Evolutionary conservation across 2,113 vertebrate genomes (phyloP).

Genomic region (Laterallus jamaicensis): DNA sequence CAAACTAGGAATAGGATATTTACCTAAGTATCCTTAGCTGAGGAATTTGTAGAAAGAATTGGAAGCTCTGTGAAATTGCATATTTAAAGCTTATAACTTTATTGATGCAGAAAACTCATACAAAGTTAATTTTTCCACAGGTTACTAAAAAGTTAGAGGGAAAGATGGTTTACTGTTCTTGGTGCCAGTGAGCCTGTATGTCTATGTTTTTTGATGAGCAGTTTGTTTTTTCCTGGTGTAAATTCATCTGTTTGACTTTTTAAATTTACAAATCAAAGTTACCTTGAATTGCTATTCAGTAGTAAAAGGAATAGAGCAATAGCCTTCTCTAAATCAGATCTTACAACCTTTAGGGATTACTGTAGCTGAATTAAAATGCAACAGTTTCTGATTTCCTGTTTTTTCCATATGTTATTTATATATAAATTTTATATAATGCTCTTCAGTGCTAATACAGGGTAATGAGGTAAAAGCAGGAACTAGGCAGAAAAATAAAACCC

Average conservation of each 20-base stretch:
- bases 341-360: neutral
- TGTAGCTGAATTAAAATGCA: neutral
- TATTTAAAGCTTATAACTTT: neutral
- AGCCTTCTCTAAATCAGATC: neutral
- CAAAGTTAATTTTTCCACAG: neutral
- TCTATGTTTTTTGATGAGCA: neutral
- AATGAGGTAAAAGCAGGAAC: neutral
- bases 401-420: neutral
- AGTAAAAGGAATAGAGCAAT: neutral
- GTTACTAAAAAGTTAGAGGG: slow-evolving; percentile 10
- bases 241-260: neutral
- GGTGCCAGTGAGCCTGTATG: neutral
- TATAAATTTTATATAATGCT: neutral
- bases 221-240: neutral
- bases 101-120: neutral
- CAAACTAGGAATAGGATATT: neutral
- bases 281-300: neutral
- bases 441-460: neutral
- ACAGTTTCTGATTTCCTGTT: neutral
- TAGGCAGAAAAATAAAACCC: neutral
- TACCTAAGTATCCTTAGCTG: neutral
- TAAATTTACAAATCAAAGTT: neutral
- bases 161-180: neutral
- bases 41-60: neutral
- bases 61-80: neutral